These are phyloP conservation scores for Catharus fuscescens DNA, from an alignment of 2,113 vertebrate genomes.

Conservation along the genomic window DNA sequence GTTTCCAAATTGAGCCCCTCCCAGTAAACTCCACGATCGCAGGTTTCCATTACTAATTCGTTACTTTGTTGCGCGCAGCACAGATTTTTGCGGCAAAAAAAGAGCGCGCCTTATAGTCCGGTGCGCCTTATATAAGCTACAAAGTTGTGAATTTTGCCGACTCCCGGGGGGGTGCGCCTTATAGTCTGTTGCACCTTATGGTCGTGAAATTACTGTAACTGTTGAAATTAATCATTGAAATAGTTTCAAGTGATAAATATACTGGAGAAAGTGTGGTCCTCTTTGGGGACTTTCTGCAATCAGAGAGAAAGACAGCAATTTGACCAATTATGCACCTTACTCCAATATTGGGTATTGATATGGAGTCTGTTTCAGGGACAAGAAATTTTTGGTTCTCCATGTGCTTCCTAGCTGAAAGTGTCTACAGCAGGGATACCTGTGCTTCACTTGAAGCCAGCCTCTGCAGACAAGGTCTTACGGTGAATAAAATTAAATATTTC, in stretches of 20 bases:
- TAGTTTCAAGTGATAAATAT: not conserved
- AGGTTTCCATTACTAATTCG: too few species aligned
- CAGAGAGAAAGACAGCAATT: not conserved
- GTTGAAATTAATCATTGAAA: not conserved
- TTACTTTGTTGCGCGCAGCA: too few species aligned
- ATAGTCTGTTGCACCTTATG: too few species aligned
- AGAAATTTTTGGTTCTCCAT: not conserved
- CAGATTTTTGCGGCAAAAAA: too few species aligned
- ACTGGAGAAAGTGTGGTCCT: not conserved
- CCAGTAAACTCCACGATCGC: too few species aligned
- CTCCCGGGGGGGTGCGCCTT: too few species aligned
- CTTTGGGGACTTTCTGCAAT: not conserved
- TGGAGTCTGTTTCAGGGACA: not conserved
- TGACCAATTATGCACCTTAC: not conserved
- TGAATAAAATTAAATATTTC: too few species aligned
- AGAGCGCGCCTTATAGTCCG: too few species aligned
- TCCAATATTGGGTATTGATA: not conserved
- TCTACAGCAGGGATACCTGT: not conserved
- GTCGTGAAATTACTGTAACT: not conserved
- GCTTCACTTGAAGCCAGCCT: not conserved
- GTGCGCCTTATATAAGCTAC: too few species aligned
- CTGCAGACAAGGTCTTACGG: not conserved
- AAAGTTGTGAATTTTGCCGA: too few species aligned
- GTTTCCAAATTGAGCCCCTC: too few species aligned
- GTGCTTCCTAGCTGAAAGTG: not conserved